phyloP scores from a whole-genome alignment of 2,113 vertebrate species.

The Pteronura brasiliensis region DNA sequence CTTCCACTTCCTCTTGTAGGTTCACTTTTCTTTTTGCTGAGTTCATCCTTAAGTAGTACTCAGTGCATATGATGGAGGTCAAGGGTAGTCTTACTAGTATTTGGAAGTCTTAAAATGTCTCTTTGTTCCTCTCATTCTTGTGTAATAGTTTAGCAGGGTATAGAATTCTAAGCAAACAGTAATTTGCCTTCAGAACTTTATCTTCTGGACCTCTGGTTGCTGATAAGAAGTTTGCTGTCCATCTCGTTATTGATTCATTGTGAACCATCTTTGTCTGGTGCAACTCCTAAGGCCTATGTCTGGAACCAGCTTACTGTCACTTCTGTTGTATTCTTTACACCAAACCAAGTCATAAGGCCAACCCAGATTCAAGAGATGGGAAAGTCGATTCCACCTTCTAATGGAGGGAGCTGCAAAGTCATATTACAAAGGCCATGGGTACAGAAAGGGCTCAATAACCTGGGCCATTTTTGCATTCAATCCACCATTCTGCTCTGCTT shows the following conservation, averaged over 20 bases:
- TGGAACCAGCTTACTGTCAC: not conserved
- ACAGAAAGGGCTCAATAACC: not conserved
- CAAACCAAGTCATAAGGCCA: not conserved
- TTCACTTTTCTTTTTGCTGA: not conserved
- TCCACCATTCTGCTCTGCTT: not conserved
- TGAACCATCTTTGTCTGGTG: not conserved
- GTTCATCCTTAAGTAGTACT: not conserved
- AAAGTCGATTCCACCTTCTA: not conserved
- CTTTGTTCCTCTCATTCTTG: not conserved
- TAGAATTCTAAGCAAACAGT: not conserved
- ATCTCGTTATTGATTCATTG: not conserved
- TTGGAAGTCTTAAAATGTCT: not conserved
- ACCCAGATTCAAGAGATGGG: not conserved
- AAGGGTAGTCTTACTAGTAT: not conserved
- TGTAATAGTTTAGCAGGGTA: slow-evolving; percentile 26
- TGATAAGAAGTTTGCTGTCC: not conserved
- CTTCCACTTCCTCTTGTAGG: not conserved
- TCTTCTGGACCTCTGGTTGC: not conserved
- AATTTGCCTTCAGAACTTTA: not conserved
- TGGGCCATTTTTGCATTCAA: not conserved
- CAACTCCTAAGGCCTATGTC: not conserved
- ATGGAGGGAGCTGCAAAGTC: not conserved
- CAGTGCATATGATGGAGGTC: not conserved
- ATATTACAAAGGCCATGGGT: not conserved
- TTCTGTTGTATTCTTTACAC: not conserved